phyloP scores from a whole-genome alignment of 1,140 invertebrate species.

The Drosophila kurseongensis region DNA sequence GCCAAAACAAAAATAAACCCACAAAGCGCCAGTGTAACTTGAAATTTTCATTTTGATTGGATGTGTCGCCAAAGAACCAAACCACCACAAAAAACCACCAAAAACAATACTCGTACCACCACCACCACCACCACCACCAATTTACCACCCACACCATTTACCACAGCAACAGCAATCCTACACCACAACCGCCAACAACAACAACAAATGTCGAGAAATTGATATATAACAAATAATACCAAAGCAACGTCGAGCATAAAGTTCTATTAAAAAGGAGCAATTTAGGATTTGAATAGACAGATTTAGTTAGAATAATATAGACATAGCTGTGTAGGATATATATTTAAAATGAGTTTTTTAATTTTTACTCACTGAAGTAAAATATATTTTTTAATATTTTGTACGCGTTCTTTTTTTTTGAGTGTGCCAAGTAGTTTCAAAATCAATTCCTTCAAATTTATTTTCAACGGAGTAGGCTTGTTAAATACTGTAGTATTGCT shows the following conservation, averaged over 20 bases:
- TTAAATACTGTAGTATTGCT: background rate
- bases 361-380: background rate
- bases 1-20: slow-evolving; percentile 43
- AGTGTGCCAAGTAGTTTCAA: background rate
- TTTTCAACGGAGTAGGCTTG: background rate
- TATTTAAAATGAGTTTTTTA: no score
- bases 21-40: slow-evolving; percentile 46
- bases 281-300: slow-evolving; percentile 33
- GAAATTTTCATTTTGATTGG: slow-evolving; percentile 66
- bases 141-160: slow-evolving; percentile 59
- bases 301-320: background rate
- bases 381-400: background rate
- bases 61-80: slow-evolving; percentile 43
- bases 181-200: slow-evolving; percentile 58
- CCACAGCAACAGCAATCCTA: slow-evolving; percentile 72
- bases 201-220: slow-evolving; percentile 46
- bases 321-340: no score
- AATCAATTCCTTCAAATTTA: background rate
- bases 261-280: slow-evolving; percentile 65
- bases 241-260: slow-evolving; percentile 35
- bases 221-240: slow-evolving; percentile 36
- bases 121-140: slow-evolving; percentile 45
- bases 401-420: no score
- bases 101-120: slow-evolving; percentile 47
- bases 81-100: slow-evolving; percentile 34